phyloP scores from a whole-genome alignment of 2,888 invertebrate genomes.

The Pterostichus niger region DNA sequence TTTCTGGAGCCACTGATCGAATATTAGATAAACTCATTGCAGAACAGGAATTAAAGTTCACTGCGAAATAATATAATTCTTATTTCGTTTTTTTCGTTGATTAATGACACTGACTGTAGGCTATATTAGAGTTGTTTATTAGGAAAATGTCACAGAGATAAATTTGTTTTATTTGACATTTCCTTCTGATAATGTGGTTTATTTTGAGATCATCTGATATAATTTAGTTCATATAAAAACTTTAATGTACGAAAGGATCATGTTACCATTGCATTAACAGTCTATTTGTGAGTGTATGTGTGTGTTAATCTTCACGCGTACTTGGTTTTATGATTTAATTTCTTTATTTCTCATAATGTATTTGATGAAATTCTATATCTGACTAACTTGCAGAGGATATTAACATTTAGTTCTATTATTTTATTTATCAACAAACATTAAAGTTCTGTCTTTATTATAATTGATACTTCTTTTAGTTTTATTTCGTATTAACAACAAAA shows the following conservation, averaged over 20 bases:
- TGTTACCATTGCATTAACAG: constrained; percentile 1
- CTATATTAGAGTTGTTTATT: not conserved
- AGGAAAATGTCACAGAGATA: constrained; percentile 31
- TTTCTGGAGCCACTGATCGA: not conserved
- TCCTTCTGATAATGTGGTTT: constrained; percentile 7
- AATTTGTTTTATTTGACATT: constrained; percentile 30
- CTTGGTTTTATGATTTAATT: constrained; percentile 30
- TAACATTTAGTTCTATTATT: not conserved
- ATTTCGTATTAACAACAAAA: too few relatives aligned
- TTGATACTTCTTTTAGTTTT: too few relatives aligned
- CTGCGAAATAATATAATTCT: not conserved
- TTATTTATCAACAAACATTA: not conserved
- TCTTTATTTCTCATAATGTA: constrained; percentile 25
- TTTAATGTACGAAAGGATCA: constrained; percentile 8
- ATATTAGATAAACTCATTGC: not conserved
- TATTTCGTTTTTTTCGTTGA: constrained; percentile 2
- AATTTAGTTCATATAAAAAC: constrained; percentile 1
- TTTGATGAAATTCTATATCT: not conserved
- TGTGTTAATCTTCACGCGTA: not conserved
- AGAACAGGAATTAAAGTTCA: not conserved
- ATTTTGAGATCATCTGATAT: constrained; percentile 22
- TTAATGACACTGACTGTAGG: not conserved
- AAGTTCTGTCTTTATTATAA: not conserved
- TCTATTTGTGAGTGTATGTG: too few relatives aligned
- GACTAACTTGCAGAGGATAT: not conserved